A percentile compares a stretch with the other conserved stretches of the same genome.
Evolutionary conservation across 1,140 invertebrate species (phyloP).

Genomic region (Eriosoma lanigerum): DNA sequence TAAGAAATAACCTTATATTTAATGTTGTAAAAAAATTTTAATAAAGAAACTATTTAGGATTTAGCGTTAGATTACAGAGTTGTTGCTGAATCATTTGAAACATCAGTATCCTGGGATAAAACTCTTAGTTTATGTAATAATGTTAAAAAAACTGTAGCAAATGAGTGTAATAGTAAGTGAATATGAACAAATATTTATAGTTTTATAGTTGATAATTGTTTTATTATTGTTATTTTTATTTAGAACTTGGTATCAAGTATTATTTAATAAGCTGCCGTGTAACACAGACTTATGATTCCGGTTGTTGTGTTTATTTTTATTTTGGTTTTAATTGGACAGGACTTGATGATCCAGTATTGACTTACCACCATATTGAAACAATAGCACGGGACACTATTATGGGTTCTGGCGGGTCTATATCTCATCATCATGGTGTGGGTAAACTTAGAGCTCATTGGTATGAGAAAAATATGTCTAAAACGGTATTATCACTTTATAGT

Average conservation of each 20-base stretch:
- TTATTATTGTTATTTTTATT: slow-evolving; percentile 50
- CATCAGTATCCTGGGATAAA: slow-evolving; percentile 94
- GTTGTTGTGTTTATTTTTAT: slow-evolving; percentile 98
- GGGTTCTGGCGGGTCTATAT: slow-evolving; percentile 85
- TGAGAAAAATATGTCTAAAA: slow-evolving; percentile 70
- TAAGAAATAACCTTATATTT: slow-evolving; percentile 59
- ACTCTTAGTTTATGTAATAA: slow-evolving; percentile 81
- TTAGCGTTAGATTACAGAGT: slow-evolving; percentile 85
- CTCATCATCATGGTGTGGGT: slow-evolving; percentile 95
- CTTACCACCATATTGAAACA: slow-evolving; percentile 81
- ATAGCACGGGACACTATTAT: slow-evolving; percentile 90
- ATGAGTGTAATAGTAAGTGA: slow-evolving; percentile 69
- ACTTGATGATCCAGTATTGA: slow-evolving; percentile 72
- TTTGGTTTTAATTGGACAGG: slow-evolving; percentile 84
- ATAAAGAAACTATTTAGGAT: slow-evolving; percentile 66
- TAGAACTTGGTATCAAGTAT: slow-evolving; percentile 64
- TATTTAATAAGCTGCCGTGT: slow-evolving; percentile 80
- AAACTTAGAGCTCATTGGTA: slow-evolving; percentile 89
- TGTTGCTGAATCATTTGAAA: slow-evolving; percentile 96
- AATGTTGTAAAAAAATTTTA: slow-evolving; percentile 15
- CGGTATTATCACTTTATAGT: slow-evolving; percentile 72
- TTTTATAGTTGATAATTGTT: not conserved
- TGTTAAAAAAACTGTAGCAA: slow-evolving; percentile 78
- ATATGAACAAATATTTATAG: not conserved
- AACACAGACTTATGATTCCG: slow-evolving; percentile 95